Conservation (phyloP, 2,113 vertebrate species). For the Speoplatyrhinus poulsoni region DNA sequence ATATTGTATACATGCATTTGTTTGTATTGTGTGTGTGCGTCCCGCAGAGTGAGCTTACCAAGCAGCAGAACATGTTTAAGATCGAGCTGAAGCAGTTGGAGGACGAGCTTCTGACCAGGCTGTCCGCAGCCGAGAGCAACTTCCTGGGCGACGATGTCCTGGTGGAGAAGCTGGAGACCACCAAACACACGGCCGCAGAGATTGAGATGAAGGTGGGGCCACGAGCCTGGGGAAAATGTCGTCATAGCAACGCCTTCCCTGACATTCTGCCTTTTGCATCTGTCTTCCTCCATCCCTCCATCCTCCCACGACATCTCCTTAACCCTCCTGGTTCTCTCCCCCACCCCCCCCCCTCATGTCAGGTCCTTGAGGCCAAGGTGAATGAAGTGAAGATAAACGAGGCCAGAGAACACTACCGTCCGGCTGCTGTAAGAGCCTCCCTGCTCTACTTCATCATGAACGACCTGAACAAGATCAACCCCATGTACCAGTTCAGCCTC, state of each 20-base stretch:
- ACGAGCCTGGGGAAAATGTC: neutral
- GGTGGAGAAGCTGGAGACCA: conserved; percentile 82
- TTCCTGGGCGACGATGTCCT: conserved; percentile 77
- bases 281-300: neutral
- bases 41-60: conserved; percentile 75
- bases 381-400: conserved; percentile 83
- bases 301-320: neutral
- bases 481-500: conserved; percentile 85
- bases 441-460: conserved; percentile 84
- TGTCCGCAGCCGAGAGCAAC: conserved; percentile 78
- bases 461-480: conserved; percentile 85
- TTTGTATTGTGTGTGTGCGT: neutral
- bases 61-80: conserved; percentile 85
- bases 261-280: neutral
- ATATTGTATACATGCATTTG: no score
- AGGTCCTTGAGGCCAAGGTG: conserved; percentile 82
- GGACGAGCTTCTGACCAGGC: conserved; percentile 75
- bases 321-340: no score
- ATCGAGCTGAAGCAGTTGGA: conserved; percentile 84
- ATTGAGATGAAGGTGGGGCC: conserved; percentile 78
- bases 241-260: neutral
- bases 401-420: conserved; percentile 77
- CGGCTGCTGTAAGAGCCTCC: conserved; percentile 78
- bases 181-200: conserved; percentile 77
- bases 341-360: neutral